Percentiles rank a stretch among this genome's conserved stretches.
Evolutionary conservation across 1,140 invertebrate species (phyloP).

Genomic region (Brachystomella parvula): DNA sequence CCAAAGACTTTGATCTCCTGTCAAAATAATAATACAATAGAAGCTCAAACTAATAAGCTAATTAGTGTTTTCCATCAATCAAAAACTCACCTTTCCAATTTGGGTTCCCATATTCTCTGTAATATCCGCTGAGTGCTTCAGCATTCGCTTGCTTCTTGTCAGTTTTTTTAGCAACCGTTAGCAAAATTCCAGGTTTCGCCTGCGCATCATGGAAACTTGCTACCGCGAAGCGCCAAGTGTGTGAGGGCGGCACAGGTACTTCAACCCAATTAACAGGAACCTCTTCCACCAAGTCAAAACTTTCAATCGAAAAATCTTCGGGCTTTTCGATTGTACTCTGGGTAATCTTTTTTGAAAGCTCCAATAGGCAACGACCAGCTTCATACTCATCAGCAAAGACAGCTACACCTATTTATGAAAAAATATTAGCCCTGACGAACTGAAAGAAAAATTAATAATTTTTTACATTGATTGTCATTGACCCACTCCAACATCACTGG

Average conservation of each 20-base stretch:
- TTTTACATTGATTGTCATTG: constrained; percentile 62
- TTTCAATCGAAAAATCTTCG: constrained; percentile 17
- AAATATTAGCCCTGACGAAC: constrained; percentile 14
- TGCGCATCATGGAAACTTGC: constrained; percentile 38
- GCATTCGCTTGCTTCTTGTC: constrained; percentile 55
- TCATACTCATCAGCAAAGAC: constrained; percentile 26
- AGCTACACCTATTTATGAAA: constrained; percentile 27
- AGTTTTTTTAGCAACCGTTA: constrained; percentile 61
- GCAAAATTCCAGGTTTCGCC: constrained; percentile 55
- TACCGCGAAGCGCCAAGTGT: constrained; percentile 62
- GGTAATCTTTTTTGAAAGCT: constrained; percentile 13
- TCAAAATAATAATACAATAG: neutral
- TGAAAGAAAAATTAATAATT: neutral
- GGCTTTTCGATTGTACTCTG: constrained; percentile 12
- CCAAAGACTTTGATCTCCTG: neutral
- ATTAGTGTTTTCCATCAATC: neutral
- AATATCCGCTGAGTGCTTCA: constrained; percentile 56
- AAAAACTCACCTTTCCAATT: constrained; percentile 51
- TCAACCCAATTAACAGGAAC: constrained; percentile 21
- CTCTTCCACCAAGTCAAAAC: constrained; percentile 22
- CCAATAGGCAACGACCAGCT: constrained; percentile 21
- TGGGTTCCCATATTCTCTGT: constrained; percentile 56
- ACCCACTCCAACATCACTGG: constrained; percentile 71
- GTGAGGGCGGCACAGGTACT: constrained; percentile 55
- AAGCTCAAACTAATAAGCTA: neutral